Base-by-base conservation (phyloP, 2,888 invertebrate genomes). In the Choreutis nemorana region DNA sequence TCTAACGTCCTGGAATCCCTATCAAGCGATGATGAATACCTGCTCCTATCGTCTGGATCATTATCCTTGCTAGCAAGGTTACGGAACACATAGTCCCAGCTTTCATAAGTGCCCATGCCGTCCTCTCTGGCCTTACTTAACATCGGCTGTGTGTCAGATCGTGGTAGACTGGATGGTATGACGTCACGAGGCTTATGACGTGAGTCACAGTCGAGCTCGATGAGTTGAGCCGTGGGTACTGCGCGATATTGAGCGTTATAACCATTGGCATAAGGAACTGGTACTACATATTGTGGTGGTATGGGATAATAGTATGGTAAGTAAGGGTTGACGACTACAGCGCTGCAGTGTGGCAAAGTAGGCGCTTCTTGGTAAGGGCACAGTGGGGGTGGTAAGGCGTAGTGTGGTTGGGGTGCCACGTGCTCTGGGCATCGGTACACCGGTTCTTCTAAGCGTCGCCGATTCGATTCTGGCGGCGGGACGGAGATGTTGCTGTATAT, bases 61-160 rank as follows among this genome's bases (percentile, higher is more conserved):
- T 89, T 88, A 0, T 89, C 87, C 45, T 88, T 85, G 42, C 84
- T 87, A 33, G 90, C 89, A 18, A 91, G 66, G 52, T 89, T 87
- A 42, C 85, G 82, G 51, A 87, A 91, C 0, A 91, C 90, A 50
- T 89, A 90, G 50, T 88, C 88, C 91, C 91, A 92, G 29, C 85
- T 84, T 40, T 89, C 90, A 32, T 84, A 85, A 0, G 84, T 86
- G 1, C 86, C 86, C 51, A 85, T 83, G 0, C 84, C 86, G 37
- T 87, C 87, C 40, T 86, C 85, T 34, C 75, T 77, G 12, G 84
- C 84, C 41, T 80, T 79, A 38, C 78, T 79, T 3, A 80, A 36
- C 1, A 63, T 49, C 2, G 80, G 79, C 23, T 79, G 80, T 1
- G 79, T 79, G 26, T 80, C 80, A 0, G 79, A 78, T 1, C 80